These are phyloP conservation scores for Abscondita cerata DNA, from an alignment of 2,888 invertebrate species.

Conservation along the genomic window DNA sequence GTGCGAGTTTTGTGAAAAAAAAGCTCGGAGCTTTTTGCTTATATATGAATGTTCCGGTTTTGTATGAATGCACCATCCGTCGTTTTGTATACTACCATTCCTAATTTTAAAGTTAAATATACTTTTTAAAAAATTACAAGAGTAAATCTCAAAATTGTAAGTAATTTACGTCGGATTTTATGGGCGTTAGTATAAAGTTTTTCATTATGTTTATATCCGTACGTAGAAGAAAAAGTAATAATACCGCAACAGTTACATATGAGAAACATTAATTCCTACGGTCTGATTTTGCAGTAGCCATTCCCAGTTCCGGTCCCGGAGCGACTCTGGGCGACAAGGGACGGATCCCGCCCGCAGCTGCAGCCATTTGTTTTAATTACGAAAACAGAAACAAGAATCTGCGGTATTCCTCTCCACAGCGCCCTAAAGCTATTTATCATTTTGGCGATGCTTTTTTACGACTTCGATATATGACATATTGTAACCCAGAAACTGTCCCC, in stretches of 20 bases:
- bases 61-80: conserved; percentile 12
- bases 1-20: no score
- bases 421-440: conserved; percentile 48
- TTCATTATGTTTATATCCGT: conserved; percentile 32
- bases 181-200: conserved; percentile 33
- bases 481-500: conserved; percentile 2
- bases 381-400: conserved; percentile 52
- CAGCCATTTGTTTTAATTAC: conserved; percentile 52
- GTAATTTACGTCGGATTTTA: conserved; percentile 33
- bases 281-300: conserved; percentile 45
- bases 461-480: conserved; percentile 26
- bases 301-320: conserved; percentile 46
- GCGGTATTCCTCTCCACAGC: conserved; percentile 46
- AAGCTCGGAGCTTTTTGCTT: no score
- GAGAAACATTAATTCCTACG: conserved; percentile 48
- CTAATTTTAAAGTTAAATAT: conserved; percentile 33
- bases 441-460: conserved; percentile 31
- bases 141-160: conserved; percentile 27
- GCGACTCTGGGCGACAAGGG: conserved; percentile 45
- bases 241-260: conserved; percentile 45
- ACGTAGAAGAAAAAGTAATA: conserved; percentile 40
- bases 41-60: no score
- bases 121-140: conserved; percentile 23
- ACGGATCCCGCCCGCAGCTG: conserved; percentile 44
- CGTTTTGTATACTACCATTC: conserved; percentile 8